Percentiles rank a stretch among this genome's conserved stretches.
Conservation (phyloP, 1,140 invertebrate genomes). For the Pogonus chalceus region DNA sequence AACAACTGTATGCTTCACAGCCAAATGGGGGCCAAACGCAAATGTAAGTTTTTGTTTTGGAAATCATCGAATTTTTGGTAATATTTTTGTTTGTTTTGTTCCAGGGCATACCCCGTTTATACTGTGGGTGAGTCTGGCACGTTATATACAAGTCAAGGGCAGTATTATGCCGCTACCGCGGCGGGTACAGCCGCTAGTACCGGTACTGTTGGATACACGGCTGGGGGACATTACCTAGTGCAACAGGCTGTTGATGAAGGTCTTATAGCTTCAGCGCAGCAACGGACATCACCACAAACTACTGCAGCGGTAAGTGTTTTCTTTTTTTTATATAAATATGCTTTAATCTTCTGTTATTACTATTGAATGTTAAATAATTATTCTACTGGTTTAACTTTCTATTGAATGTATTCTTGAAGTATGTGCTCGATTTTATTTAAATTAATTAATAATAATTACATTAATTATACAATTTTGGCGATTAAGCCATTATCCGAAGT, state of each 20-base stretch:
- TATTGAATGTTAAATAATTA: too few species aligned
- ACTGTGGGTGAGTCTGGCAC: conserved; percentile 64
- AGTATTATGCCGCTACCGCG: conserved; percentile 49
- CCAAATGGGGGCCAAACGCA: conserved; percentile 43
- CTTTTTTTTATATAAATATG: conserved; percentile 16
- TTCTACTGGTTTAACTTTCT: too few species aligned
- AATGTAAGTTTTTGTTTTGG: conserved; percentile 44
- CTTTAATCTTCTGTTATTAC: too few species aligned
- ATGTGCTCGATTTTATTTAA: too few species aligned
- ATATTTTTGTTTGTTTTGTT: conserved; percentile 24
- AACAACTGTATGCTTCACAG: conserved; percentile 44
- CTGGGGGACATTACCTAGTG: conserved; percentile 44
- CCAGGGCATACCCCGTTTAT: conserved; percentile 74
- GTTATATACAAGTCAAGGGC: conserved; percentile 56
- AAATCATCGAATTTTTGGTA: conserved; percentile 8
- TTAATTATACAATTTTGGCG: too few species aligned
- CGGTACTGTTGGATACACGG: conserved; percentile 45
- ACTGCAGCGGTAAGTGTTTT: conserved; percentile 44
- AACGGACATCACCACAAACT: conserved; percentile 63
- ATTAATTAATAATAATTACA: too few species aligned
- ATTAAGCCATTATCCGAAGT: too few species aligned
- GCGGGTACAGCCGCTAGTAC: conserved; percentile 46
- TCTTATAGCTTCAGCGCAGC: conserved; percentile 36
- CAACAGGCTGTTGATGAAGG: conserved; percentile 49
- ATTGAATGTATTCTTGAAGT: too few species aligned